Evolutionary conservation across 2,888 invertebrate genomes (phyloP).

Genomic region (Ganaspis brasiliensis): DNA sequence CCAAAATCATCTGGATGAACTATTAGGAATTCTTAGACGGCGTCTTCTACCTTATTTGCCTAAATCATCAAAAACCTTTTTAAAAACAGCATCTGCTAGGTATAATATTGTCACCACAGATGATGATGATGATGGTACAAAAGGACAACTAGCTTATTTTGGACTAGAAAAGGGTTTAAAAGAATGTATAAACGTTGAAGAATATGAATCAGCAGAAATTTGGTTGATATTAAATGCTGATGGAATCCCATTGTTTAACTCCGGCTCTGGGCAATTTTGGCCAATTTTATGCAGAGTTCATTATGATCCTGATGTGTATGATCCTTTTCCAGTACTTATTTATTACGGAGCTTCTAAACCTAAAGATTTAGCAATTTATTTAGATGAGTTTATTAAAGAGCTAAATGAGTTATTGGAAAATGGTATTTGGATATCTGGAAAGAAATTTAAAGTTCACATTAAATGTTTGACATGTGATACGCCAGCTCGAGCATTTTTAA

Average conservation of each 20-base stretch:
- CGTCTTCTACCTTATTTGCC: constrained; percentile 55
- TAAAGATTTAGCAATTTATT: constrained; percentile 50
- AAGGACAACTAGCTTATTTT: constrained; percentile 52
- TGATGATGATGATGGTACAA: constrained; percentile 32
- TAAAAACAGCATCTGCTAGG: constrained; percentile 32
- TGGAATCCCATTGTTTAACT: constrained; percentile 56
- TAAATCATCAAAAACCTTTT: constrained; percentile 55
- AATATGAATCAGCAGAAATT: constrained; percentile 50
- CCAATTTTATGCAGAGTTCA: constrained; percentile 57
- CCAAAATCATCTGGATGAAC: constrained; percentile 41
- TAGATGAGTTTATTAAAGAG: constrained; percentile 56
- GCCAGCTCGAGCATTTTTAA: constrained; percentile 46
- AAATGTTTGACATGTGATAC: constrained; percentile 59
- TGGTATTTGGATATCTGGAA: constrained; percentile 52
- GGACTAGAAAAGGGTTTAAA: constrained; percentile 50
- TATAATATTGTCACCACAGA: constrained; percentile 45
- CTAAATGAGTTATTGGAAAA: constrained; percentile 48
- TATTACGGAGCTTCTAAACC: constrained; percentile 62
- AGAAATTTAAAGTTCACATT: constrained; percentile 49
- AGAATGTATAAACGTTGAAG: constrained; percentile 47
- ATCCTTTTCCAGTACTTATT: constrained; percentile 58
- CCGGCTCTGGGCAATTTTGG: constrained; percentile 54
- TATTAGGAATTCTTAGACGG: constrained; percentile 47
- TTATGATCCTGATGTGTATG: constrained; percentile 54
- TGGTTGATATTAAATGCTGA: constrained; percentile 53